These are phyloP conservation scores for Protodeltote pygarga DNA, from an alignment of 2,888 invertebrate genomes.

Conservation along the genomic window DNA sequence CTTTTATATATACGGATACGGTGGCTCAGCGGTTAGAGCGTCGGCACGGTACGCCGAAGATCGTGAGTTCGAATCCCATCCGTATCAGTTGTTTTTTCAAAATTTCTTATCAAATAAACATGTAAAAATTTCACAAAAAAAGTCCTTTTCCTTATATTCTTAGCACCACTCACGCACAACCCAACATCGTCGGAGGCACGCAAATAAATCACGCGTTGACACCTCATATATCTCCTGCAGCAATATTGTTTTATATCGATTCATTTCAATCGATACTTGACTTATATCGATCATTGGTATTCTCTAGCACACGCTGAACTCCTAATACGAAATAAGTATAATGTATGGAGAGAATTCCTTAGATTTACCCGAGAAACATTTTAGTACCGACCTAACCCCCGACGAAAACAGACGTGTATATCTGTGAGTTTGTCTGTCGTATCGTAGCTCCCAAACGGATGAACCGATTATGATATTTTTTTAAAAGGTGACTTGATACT, in stretches of 20 bases:
- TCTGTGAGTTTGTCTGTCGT: no score
- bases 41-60: no score
- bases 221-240: conserved; percentile 74
- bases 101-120: no score
- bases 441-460: no score
- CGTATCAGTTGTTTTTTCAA: no score
- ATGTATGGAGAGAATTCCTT: conserved; percentile 39
- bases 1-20: no score
- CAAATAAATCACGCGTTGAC: conserved; percentile 78
- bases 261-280: conserved; percentile 51
- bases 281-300: conserved; percentile 60
- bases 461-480: no score
- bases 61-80: no score
- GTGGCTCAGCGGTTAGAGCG: no score
- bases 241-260: conserved; percentile 67
- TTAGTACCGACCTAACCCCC: no score
- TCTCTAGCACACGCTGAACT: conserved; percentile 42
- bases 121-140: not conserved
- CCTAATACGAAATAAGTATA: conserved; percentile 57
- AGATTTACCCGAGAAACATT: conserved; percentile 17
- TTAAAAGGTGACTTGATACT: no score
- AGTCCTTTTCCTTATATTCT: conserved; percentile 26
- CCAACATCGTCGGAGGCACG: conserved; percentile 44
- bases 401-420: no score
- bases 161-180: conserved; percentile 26